Base-by-base conservation (phyloP, 1,140 invertebrate genomes). In the Daktulosphaira vitifoliae region DNA sequence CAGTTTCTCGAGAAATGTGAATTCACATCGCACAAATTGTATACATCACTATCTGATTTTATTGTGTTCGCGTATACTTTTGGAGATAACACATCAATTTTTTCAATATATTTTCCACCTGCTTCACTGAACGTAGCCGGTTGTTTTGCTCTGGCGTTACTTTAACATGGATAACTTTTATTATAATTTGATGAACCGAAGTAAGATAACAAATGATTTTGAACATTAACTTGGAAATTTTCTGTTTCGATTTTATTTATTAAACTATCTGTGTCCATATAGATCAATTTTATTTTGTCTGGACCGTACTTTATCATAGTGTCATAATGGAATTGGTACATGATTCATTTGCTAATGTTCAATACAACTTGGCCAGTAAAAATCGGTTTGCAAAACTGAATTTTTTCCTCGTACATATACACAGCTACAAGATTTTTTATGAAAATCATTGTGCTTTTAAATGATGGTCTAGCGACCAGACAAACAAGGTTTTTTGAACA, bases 251-350 rank as follows among this genome's bases (percentile, higher is more conserved):
- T 51, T 4, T 6, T 8, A 51, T 51, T 23, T 6, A 51, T 51
- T 18, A 44, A 44, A n/a, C n/a, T 44, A 44, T 16, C 39, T n/a
- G 39, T 44, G n/a, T 44, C 39, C n/a, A 16, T 44, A 44, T 44
- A 44, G 4, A 44, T 44, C 15, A 44, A 16, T n/a, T 5, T 11
- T 7, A 44, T 7, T n/a, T 44, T 44, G n/a, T 44, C 39, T 4
- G n/a, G n/a, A n/a, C n/a, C n/a, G 39, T 44, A 44, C 4, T 3
- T 5, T 44, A n/a, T 16, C 33, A 69, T 59, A 4, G 59, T 15
- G 33, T 66, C 50, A 54, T 68, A 69, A 23, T 69, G 65, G 26
- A 50, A 67, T 2, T 53, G 20, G 48, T 69, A 68, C 66, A 69
- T 69, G 3, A 64, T 13, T 8, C 15, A 8, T 50, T 69, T 69